Base-by-base conservation (phyloP, 2,113 vertebrate genomes). In the Myrmecophaga tridactyla region DNA sequence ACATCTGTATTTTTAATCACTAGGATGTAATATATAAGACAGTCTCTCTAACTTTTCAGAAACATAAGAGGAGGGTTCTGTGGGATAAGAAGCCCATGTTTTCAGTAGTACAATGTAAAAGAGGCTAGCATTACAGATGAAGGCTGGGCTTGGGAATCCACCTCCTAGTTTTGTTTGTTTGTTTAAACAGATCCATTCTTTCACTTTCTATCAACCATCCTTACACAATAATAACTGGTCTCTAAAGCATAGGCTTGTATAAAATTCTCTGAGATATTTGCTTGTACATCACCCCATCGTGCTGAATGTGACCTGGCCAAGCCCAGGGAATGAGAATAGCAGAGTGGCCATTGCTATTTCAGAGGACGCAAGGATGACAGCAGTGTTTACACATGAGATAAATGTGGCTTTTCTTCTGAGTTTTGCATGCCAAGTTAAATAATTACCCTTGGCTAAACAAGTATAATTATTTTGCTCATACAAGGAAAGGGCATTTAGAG, bases 401-500 rank as follows among this genome's bases (percentile, higher is more conserved):
- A n/a, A 78, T 77, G 8, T 73, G 67, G 60, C 78, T 84, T 84
- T n/a, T 86, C 80, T n/a, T 48, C 76, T 75, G 76, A 89, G 25
- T 34, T 20, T 81, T 11, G 1, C 23, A 21, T 23, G 43, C 53
- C 93, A 96, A 94, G 48, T 92, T 75, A 93, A 86, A 89, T 83
- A 96, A 73, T 89, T 88, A 51, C 56, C 86, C 48, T 93, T 1
- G 17, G 65, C 89, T 80, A 86, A 89, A 92, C 67, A 83, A 86
- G 62, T 76, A 63, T 17, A 41, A 88, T 51, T 90, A 67, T 69
- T 86, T 86, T 94, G 70, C 36, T 91, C 60, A 62, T 46, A 60
- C 36, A 93, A 72, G 34, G 62, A 77, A 91, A 89, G 31, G 51
- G 60, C 20, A 67, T 31, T 84, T 39, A 17, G 11, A 31, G 43